phyloP scores from a whole-genome alignment of 2,888 invertebrate genomes.

The Cantharis rustica region DNA sequence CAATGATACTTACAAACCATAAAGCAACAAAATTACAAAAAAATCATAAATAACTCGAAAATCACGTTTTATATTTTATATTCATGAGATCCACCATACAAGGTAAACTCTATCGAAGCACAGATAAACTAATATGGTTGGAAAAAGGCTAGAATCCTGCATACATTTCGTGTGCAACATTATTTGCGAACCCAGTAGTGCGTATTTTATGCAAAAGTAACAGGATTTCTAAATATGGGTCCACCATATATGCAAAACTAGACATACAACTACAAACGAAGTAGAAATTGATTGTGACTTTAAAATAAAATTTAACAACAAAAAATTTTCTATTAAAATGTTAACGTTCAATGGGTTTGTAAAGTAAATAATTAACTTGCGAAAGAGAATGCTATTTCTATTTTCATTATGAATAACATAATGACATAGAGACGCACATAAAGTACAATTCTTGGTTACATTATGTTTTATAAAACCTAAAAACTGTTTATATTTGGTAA shows the following conservation, averaged over 20 bases:
- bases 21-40: not conserved
- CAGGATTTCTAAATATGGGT: slow-evolving; percentile 34
- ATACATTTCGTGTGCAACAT: slow-evolving; percentile 23
- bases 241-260: slow-evolving; percentile 36
- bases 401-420: not conserved
- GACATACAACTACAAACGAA: not conserved
- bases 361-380: not conserved
- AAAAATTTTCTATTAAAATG: not conserved
- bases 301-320: not conserved
- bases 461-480: no score
- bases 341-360: not conserved
- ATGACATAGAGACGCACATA: not conserved
- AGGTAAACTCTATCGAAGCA: slow-evolving; percentile 10
- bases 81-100: slow-evolving; percentile 10
- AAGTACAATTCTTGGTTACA: no score
- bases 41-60: slow-evolving; percentile 5
- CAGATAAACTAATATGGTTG: slow-evolving; percentile 20
- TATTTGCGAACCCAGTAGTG: slow-evolving; percentile 17
- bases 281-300: not conserved
- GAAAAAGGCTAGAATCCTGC: slow-evolving; percentile 9
- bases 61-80: slow-evolving; percentile 10
- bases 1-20: not conserved
- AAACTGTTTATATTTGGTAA: no score
- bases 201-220: slow-evolving; percentile 25
- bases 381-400: not conserved